Base-by-base conservation (phyloP, 2,888 invertebrate genomes). In the Cheiracanthium punctorium region DNA sequence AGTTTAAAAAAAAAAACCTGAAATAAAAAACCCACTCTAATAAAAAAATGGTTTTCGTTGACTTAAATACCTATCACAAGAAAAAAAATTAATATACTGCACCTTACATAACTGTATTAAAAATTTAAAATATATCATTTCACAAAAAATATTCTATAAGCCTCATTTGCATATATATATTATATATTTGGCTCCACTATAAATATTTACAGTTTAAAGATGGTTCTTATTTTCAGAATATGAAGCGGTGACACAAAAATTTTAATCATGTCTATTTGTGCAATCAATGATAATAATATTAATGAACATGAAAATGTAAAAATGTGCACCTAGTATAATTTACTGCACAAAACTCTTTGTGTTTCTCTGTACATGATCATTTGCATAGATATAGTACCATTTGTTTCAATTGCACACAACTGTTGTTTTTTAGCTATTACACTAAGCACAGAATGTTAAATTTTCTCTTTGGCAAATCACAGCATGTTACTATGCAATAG, bases 101-200 rank as follows among this genome's bases (percentile, higher is more conserved):
- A 52, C 7, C 52, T 20, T 10, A 52, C 52, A 52, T 52, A 52
- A 52, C n/a, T 20, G n/a, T 52, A 20, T 37, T 37, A 37, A 37
- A 37, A 37, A 67, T 67, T 67, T 30, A 67, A 67, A 67, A 67
- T 30, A 67, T 67, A 30, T 67, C 30, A 32, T 67, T 67, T 32
- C 32, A 67, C 67, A 67, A 67, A 67, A 67, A 67, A 67, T 67
- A 67, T 67, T 32, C 67, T 67, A 67, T 67, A 67, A 67, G 67
- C 67, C n/a, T 67, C 67, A 67, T 67, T 67, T 67, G 5, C 67
- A 67, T 67, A 67, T n/a, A 64, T 24, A 37, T 37, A 37, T 37
- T 37, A 37, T 37, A 7, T 37, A 32, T 67, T 29, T 67, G 7
- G 17, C 32, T 32, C 17, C 29, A 32, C 30, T 67, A 67, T 67